Evolutionary conservation across 53 echinoderm and acorn worm species (phyloP).

Genomic region (Arbacia lixula): DNA sequence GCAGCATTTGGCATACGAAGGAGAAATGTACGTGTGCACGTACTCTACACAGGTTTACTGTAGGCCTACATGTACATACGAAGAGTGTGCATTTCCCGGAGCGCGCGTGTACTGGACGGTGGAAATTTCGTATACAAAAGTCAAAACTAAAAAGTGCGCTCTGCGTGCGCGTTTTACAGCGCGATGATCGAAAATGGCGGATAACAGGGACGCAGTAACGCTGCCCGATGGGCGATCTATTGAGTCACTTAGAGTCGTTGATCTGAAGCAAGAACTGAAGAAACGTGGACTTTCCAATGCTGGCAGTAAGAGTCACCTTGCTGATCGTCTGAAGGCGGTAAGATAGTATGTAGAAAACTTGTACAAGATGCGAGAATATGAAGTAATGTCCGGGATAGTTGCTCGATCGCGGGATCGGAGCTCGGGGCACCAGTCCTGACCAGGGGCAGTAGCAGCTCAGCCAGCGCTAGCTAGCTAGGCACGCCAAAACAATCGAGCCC

Average conservation of each 20-base stretch:
- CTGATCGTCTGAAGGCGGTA: constrained; percentile 84
- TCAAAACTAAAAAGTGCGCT: too few relatives aligned
- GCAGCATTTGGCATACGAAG: too few relatives aligned
- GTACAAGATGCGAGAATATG: background rate
- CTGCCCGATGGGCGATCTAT: constrained; percentile 66
- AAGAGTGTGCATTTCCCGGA: background rate
- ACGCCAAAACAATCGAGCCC: too few relatives aligned
- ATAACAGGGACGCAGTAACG: background rate
- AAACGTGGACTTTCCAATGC: constrained; percentile 73
- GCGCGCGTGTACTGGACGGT: background rate
- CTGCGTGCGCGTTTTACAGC: background rate
- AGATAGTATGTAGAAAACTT: background rate
- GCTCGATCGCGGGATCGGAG: background rate
- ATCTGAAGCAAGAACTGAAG: constrained; percentile 90
- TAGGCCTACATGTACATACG: too few relatives aligned
- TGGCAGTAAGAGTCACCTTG: constrained; percentile 85
- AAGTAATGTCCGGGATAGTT: too few relatives aligned
- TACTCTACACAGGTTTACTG: too few relatives aligned
- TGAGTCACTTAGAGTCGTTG: constrained; percentile 77
- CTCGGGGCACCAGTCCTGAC: background rate
- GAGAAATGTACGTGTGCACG: too few relatives aligned
- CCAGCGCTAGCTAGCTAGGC: background rate
- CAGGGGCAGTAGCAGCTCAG: background rate
- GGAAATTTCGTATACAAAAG: too few relatives aligned
- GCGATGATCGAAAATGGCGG: constrained; percentile 25